Evolutionary conservation across 1,140 invertebrate genomes (phyloP).

Genomic region (Caenorhabditis remanei): DNA sequence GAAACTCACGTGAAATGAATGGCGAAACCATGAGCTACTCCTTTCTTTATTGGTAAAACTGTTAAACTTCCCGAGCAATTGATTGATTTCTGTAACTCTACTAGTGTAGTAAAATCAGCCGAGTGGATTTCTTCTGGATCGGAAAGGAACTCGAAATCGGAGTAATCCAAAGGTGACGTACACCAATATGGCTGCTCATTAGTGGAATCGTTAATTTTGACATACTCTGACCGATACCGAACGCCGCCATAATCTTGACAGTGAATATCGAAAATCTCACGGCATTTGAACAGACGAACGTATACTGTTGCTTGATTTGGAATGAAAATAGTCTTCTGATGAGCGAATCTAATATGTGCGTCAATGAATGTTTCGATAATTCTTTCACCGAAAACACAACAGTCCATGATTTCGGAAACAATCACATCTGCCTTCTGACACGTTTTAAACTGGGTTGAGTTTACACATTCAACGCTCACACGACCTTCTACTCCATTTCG

Average conservation of each 20-base stretch:
- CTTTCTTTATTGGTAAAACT: not conserved
- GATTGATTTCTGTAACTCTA: not conserved
- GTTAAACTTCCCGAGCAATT: not conserved
- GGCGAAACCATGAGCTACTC: slow-evolving; percentile 19
- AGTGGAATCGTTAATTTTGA: not conserved
- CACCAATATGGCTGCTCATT: slow-evolving; percentile 36
- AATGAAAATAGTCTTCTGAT: slow-evolving; percentile 31
- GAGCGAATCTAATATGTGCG: slow-evolving; percentile 14
- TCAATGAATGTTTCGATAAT: slow-evolving; percentile 24
- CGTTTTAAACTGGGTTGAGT: slow-evolving; percentile 10
- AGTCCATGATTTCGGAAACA: slow-evolving; percentile 37
- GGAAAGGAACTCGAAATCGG: slow-evolving; percentile 18
- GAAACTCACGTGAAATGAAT: slow-evolving; percentile 18
- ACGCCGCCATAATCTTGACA: slow-evolving; percentile 27
- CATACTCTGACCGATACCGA: slow-evolving; percentile 9
- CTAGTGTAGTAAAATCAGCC: not conserved
- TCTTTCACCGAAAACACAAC: slow-evolving; percentile 4
- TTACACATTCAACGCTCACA: not conserved
- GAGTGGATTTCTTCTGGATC: not conserved
- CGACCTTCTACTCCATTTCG: slow-evolving; percentile 7
- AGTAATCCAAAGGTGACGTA: not conserved
- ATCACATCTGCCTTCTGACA: slow-evolving; percentile 11
- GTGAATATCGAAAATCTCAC: slow-evolving; percentile 46
- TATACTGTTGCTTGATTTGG: slow-evolving; percentile 4
- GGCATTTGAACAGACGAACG: slow-evolving; percentile 25